Evolutionary conservation across 2,888 invertebrate genomes (phyloP).

Genomic region (Electrophaes corylata): DNA sequence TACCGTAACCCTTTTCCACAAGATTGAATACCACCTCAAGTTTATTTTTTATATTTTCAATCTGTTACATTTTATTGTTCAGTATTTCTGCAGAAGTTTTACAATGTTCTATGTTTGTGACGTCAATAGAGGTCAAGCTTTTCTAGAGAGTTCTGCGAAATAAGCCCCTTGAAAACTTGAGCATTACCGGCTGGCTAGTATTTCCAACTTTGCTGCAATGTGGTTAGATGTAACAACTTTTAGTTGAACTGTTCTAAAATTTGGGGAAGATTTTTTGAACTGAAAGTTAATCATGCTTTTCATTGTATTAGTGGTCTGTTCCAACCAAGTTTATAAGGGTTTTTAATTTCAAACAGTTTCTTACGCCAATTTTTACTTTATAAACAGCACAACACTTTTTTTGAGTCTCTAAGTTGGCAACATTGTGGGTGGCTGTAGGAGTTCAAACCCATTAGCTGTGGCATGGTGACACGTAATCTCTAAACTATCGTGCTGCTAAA

Average conservation of each 20-base stretch:
- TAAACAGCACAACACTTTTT: not conserved
- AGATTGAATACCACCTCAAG: not conserved
- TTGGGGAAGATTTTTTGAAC: too few species aligned
- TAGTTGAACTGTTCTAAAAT: not conserved
- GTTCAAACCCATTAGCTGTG: constrained; percentile 24
- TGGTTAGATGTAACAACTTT: constrained; percentile 3
- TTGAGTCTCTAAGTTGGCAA: constrained; percentile 8
- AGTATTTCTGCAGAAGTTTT: not conserved
- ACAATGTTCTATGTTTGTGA: constrained; percentile 11
- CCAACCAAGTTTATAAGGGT: too few species aligned
- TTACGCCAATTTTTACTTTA: too few species aligned
- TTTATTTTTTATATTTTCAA: constrained; percentile 4
- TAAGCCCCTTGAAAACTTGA: constrained; percentile 26
- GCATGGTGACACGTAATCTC: constrained; percentile 23
- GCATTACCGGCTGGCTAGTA: constrained; percentile 9
- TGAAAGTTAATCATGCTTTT: not conserved
- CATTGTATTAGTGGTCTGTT: too few species aligned
- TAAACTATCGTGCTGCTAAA: constrained; percentile 16
- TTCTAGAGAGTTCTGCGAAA: constrained; percentile 22
- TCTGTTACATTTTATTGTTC: constrained; percentile 3
- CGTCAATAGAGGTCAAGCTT: constrained; percentile 38
- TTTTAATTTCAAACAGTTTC: too few species aligned
- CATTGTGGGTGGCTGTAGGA: constrained; percentile 11
- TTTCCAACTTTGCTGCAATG: constrained; percentile 12
- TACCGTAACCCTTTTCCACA: constrained; percentile 6